Evolutionary conservation across 2,888 invertebrate genomes (phyloP), one percentile per base, ranked within the genome.

Genomic region (Polylopha cassiicola): DNA sequence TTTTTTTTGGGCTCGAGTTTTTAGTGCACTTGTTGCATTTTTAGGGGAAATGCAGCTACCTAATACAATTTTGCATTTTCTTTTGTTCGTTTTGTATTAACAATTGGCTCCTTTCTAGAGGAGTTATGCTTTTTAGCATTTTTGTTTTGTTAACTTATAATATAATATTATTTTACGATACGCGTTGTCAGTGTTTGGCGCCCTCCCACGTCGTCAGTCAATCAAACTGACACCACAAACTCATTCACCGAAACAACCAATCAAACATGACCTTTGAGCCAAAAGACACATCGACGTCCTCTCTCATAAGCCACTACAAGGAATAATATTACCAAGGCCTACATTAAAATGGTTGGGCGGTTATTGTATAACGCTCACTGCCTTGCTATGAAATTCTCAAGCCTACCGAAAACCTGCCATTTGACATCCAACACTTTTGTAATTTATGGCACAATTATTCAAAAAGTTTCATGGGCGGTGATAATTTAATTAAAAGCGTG

Each of bases 131-230:
- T n/a, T n/a, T n/a, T n/a, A n/a, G n/a, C n/a, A n/a, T n/a, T n/a
- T n/a, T n/a, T n/a, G n/a, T n/a, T n/a, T n/a, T n/a, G n/a, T n/a
- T n/a, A n/a, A n/a, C n/a, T n/a, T n/a, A n/a, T n/a, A n/a, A n/a
- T n/a, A n/a, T n/a, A n/a, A n/a, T n/a, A n/a, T n/a, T n/a, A n/a
- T n/a, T n/a, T n/a, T n/a, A n/a, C 30, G 30, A 20, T 20, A 20
- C 11, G 36, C 33, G 22, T 39, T 34, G 9, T 14, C 11, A 11
- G 29, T 32, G 21, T 39, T 24, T 41, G 24, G 29, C 39, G 22
- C 41, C 34, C 34, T 41, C 41, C 41, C 36, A 41, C 41, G 30
- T 32, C 13, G 36, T 41, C 41, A 26, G 34, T 41, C 41, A 41
- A 36, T 41, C 34, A 41, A 26, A 30, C 29, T 36, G 41, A 41